Base-by-base conservation (phyloP, 2,888 invertebrate genomes). In the Octonoba sinensis region DNA sequence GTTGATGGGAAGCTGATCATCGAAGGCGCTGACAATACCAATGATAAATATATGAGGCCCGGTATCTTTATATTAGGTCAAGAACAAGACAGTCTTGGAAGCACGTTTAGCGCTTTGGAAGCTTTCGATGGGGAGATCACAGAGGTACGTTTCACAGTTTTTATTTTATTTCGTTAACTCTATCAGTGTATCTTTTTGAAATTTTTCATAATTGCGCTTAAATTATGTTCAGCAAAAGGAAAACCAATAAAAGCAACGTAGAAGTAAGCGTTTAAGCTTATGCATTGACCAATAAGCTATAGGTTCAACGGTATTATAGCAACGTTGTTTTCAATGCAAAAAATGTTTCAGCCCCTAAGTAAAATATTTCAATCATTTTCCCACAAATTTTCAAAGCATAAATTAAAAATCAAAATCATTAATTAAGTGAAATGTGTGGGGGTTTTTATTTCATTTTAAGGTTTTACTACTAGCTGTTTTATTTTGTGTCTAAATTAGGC, bases 21-120 rank as follows among this genome's bases (percentile, higher is more conserved):
- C 8, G 57, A 24, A 22, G 83, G 83, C 8, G 6, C 8, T 0
- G 18, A 67, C 54, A 20, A 71, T 4, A 70, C 69, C 16, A 13
- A 22, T 16, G 27, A 69, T 3, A 57, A 60, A 36, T 66, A 60
- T 3, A 47, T 83, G 51, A 75, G 60, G 69, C 74, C 72, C 15
- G 83, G 83, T 18, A 36, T 62, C 1, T 83, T 83, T 54, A 44
- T 83, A 15, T 51, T 83, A 22, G 83, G 83, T 8, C 83, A 83
- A 56, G 83, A 83, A n/a, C 83, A 83, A 75, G 83, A 83, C 20
- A 74, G 66, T 16, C 51, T 83, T 18, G 83, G 83, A 8, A 75
- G 71, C 18, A 56, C 56, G 1, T 83, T 83, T 22, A 83, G 75
- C 36, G 36, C 47, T 12, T 47, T 57, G 18, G 83, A 83, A 75